phyloP scores from a whole-genome alignment of 2,888 invertebrate genomes.

The Pocota personata region DNA sequence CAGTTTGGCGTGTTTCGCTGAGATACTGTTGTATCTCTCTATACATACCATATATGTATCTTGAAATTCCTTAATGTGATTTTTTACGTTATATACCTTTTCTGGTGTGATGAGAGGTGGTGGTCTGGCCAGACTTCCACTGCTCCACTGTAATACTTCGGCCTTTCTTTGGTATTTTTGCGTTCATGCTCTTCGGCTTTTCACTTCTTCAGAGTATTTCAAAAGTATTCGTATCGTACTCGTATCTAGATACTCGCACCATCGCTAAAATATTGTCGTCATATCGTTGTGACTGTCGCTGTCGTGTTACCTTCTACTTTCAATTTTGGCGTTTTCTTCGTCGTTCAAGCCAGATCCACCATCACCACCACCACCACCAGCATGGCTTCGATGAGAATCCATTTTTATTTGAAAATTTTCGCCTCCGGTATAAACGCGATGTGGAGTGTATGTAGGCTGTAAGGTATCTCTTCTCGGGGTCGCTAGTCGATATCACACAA shows the following conservation, averaged over 20 bases:
- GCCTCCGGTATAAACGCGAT: constrained; percentile 23
- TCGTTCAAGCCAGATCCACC: neutral
- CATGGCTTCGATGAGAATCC: neutral
- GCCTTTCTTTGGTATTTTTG: constrained; percentile 60
- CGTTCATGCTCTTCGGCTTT: constrained; percentile 49
- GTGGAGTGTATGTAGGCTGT: constrained; percentile 17
- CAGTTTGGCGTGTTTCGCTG: constrained; percentile 29
- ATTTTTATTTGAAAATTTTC: constrained; percentile 13
- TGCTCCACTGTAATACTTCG: constrained; percentile 30
- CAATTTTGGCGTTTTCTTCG: neutral
- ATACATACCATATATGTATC: constrained; percentile 39
- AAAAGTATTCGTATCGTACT: constrained; percentile 24
- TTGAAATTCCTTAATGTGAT: constrained; percentile 67
- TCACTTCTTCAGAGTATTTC: constrained; percentile 36
- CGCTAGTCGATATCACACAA: constrained; percentile 25
- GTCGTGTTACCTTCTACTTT: constrained; percentile 16
- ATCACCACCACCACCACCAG: neutral
- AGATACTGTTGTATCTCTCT: constrained; percentile 29
- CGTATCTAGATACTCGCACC: constrained; percentile 29
- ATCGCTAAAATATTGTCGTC: constrained; percentile 33
- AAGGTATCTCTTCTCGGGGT: constrained; percentile 15
- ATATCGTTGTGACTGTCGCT: constrained; percentile 14
- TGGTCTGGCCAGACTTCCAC: constrained; percentile 41
- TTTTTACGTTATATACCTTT: constrained; percentile 70
- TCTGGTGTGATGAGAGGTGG: constrained; percentile 28